phyloP scores from a whole-genome alignment of 2,888 invertebrate genomes.

The Arctia plantaginis region DNA sequence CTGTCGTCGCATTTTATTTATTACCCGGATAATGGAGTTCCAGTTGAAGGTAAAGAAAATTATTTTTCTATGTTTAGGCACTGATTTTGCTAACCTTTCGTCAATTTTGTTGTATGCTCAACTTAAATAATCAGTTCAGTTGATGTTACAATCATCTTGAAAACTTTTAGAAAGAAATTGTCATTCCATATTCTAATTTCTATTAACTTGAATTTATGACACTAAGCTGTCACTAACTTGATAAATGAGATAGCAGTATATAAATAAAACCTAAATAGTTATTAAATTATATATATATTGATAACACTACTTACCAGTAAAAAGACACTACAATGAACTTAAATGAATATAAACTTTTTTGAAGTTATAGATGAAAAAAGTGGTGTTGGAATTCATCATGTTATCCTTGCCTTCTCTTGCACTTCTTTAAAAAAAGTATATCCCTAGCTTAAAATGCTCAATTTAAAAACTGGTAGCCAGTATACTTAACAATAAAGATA shows the following conservation, averaged over 20 bases:
- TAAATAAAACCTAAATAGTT: not conserved
- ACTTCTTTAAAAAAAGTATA: not conserved
- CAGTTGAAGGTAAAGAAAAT: slow-evolving; percentile 78
- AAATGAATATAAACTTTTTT: not conserved
- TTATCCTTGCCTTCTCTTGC: not conserved
- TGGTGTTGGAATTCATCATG: not conserved
- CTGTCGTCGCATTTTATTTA: slow-evolving; percentile 88
- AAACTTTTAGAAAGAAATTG: not conserved
- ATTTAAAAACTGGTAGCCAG: not conserved
- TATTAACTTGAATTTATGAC: not conserved
- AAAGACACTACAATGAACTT: not conserved
- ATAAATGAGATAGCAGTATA: not conserved
- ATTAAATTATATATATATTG: not conserved
- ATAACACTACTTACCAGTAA: not conserved
- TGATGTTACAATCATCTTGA: not conserved
- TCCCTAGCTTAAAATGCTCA: too few relatives aligned
- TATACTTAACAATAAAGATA: not conserved
- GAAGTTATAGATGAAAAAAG: not conserved
- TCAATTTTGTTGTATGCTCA: not conserved
- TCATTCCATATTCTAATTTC: not conserved
- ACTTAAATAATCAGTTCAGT: not conserved
- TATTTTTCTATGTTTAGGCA: too few relatives aligned
- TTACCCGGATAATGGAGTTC: slow-evolving; percentile 84
- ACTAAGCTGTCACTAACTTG: not conserved
- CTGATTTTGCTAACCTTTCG: not conserved